phyloP scores from a whole-genome alignment of 2,113 vertebrate genomes.

The Leptobrachium ailaonicum region DNA sequence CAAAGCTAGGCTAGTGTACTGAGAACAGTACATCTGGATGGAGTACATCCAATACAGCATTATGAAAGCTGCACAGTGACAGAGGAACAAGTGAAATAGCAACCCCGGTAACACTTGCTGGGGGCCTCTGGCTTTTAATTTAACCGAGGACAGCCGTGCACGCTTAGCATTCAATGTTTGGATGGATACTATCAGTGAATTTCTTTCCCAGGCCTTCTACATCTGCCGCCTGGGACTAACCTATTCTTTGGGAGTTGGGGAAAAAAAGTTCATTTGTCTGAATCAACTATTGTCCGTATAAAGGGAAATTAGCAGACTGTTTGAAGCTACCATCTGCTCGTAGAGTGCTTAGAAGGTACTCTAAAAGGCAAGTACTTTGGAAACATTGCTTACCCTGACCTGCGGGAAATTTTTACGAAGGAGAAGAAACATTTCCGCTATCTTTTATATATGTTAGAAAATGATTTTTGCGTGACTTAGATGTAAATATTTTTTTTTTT shows the following conservation, averaged over 20 bases:
- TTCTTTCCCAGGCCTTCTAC: conserved; percentile 1
- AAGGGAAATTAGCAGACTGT: background rate
- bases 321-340: background rate
- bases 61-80: background rate
- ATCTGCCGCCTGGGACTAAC: background rate
- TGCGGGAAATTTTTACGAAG: background rate
- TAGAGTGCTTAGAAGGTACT: conserved; percentile 1
- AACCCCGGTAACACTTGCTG: background rate
- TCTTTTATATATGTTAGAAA: background rate
- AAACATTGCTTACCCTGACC: background rate
- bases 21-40: background rate
- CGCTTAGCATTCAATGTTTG: background rate
- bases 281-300: background rate
- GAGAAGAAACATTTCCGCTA: background rate
- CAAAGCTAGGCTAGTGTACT: background rate
- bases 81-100: background rate
- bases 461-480: background rate
- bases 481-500: background rate
- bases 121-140: background rate
- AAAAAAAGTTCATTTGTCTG: background rate
- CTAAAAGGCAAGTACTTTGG: background rate
- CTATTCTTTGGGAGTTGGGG: background rate
- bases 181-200: background rate
- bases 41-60: background rate
- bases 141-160: background rate